Evolutionary conservation across 2,888 invertebrate genomes (phyloP), one percentile per base, ranked within the genome.

Genomic region (Ormyrus nitidulus): DNA sequence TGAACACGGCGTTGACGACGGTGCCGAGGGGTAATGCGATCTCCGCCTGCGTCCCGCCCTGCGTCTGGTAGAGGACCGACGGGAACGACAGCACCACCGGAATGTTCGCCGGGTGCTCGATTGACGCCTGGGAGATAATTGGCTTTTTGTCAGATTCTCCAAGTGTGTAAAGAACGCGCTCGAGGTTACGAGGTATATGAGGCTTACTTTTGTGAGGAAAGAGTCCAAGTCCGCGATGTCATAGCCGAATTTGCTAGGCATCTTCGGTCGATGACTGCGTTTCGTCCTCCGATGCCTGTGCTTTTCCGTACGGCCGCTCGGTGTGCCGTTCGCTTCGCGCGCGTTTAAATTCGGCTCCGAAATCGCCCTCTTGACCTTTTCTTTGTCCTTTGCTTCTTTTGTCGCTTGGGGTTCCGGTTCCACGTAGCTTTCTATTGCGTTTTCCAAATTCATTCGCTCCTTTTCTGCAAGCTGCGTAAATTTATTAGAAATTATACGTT

Each of bases 1-100:
- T 96, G 90, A 96, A 96, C 48, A 96, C 95, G 0, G 96, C 96
- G 89, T 96, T 96, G 10, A 96, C 96, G 5, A 96, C 96, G 90
- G 96, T 96, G 5, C 96, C 96, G 80, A 96, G 91, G 0, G 96
- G 95, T 70, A 96, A 90, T 0, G 93, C 92, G 70, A 95, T 91
- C 89, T 95, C 95, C 9, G 92, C 92, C 86, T 94, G 94, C 85
- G 94, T 94, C 56, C 93, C 93, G n/a, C 94, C 94, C 80, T 94
- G 93, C 0, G 95, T 96, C 89, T 95, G 95, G 89, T 95, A 95
- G 11, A 95, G 91, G 0, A 94, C 93, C 84, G 94, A 95, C 0
- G 95, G 94, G 85, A 94, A 94, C 51, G 96, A 94, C 80, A 96
- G 91, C 5, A 96, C 96, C 51, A 96, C 96, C 2, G 96, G 96